These are phyloP conservation scores for Strix uralensis DNA, from an alignment of 2,113 vertebrate genomes.

Conservation along the genomic window DNA sequence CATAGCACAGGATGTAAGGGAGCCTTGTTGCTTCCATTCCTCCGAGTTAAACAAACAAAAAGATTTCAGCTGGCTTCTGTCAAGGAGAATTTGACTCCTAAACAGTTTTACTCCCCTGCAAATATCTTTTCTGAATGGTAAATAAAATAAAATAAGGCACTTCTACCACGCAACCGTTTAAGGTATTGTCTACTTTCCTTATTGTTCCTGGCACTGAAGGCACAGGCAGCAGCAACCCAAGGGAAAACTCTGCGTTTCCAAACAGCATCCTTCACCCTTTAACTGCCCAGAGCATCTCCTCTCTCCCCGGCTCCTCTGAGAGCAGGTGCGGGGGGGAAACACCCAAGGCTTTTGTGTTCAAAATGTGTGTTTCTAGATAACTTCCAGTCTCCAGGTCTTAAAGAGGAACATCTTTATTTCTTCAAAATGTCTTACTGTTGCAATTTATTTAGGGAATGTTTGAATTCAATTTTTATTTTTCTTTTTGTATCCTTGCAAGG, in stretches of 20 bases:
- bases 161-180: not conserved
- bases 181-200: not conserved
- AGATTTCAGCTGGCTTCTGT: not conserved
- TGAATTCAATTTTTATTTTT: not conserved
- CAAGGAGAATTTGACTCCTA: not conserved
- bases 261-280: not conserved
- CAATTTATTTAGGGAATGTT: not conserved
- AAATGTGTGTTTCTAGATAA: not conserved
- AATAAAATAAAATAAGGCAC: slow-evolving; percentile 8
- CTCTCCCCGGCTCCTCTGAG: not conserved
- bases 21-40: not conserved
- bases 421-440: not conserved
- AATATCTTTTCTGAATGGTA: not conserved
- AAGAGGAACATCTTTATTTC: not conserved
- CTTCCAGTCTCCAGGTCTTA: not conserved
- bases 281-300: not conserved
- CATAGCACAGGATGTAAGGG: not conserved
- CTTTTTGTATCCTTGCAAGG: not conserved
- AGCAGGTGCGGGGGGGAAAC: not conserved
- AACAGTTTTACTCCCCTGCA: not conserved
- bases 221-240: not conserved
- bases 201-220: not conserved
- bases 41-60: not conserved
- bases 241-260: not conserved
- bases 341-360: not conserved